Evolutionary conservation across 1,140 invertebrate genomes (phyloP).

Genomic region (Cydia strobilella): DNA sequence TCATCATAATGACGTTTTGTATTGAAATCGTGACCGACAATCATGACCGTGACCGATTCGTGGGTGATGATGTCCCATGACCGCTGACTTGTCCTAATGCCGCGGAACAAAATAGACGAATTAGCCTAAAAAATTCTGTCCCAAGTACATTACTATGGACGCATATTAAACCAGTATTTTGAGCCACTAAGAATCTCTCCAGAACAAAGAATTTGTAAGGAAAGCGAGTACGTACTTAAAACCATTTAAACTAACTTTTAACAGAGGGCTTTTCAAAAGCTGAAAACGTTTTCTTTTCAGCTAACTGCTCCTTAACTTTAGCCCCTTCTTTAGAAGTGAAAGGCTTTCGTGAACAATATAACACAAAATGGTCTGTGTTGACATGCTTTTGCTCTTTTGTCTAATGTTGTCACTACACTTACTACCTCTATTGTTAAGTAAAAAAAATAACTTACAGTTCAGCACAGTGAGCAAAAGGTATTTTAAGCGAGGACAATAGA

Average conservation of each 20-base stretch:
- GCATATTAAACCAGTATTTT: too few species aligned
- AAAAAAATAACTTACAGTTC: constrained; percentile 24
- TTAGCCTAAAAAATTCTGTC: not conserved
- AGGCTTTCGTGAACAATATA: constrained; percentile 50
- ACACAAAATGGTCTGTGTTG: constrained; percentile 53
- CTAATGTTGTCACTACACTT: too few species aligned
- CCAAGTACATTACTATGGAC: not conserved
- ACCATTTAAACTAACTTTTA: constrained; percentile 12
- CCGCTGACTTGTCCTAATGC: constrained; percentile 39
- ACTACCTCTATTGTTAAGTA: constrained; percentile 52
- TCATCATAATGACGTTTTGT: constrained; percentile 41
- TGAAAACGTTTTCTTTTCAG: constrained; percentile 23
- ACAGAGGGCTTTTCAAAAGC: not conserved
- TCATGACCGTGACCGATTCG: constrained; percentile 46
- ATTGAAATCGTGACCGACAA: constrained; percentile 51
- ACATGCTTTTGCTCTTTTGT: constrained; percentile 56
- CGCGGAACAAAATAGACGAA: constrained; percentile 38
- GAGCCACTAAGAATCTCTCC: too few species aligned
- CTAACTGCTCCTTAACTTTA: constrained; percentile 42
- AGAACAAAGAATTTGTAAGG: not conserved
- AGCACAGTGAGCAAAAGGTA: not conserved
- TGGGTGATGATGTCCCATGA: constrained; percentile 43
- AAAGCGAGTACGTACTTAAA: not conserved
- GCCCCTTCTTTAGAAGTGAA: constrained; percentile 43
- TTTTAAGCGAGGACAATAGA: constrained; percentile 31